Percentiles rank a stretch among this genome's conserved stretches.
phyloP scores from a whole-genome alignment of 2,888 invertebrate genomes.

The Chalcosyrphus nemorum region DNA sequence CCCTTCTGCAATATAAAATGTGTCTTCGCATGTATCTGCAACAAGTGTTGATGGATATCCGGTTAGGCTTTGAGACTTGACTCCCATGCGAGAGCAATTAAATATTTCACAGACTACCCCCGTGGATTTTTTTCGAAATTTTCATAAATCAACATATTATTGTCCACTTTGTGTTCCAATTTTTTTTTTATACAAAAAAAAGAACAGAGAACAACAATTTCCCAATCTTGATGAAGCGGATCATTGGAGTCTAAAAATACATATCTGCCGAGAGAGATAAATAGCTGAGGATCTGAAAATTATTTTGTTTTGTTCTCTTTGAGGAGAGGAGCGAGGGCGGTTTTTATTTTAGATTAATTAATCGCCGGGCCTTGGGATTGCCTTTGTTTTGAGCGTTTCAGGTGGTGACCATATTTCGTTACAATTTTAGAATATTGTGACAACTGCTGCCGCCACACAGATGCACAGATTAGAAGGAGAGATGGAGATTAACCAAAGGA shows the following conservation, averaged over 20 bases:
- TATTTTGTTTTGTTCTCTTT: constrained; percentile 40
- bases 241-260: constrained; percentile 66
- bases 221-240: constrained; percentile 52
- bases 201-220: constrained; percentile 52
- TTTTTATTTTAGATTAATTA: constrained; percentile 64
- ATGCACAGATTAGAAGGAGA: constrained; percentile 9
- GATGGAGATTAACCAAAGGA: not conserved
- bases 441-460: not conserved
- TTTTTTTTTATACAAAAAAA: constrained; percentile 22
- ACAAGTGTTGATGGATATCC: constrained; percentile 55
- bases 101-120: not conserved
- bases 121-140: constrained; percentile 1
- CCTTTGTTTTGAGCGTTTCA: constrained; percentile 15
- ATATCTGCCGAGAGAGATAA: constrained; percentile 58
- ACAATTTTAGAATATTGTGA: constrained; percentile 31
- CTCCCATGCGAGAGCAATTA: not conserved
- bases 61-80: constrained; percentile 2
- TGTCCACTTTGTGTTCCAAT: constrained; percentile 50
- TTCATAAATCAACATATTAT: constrained; percentile 50
- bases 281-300: constrained; percentile 37
- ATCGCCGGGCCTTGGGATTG: constrained; percentile 51
- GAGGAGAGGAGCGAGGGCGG: not conserved
- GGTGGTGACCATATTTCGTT: constrained; percentile 43
- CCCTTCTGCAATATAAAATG: constrained; percentile 6
- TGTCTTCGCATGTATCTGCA: constrained; percentile 3